Base-by-base conservation (phyloP, 2,797 vertebrate species). In the Crypturellus tataupa region DNA sequence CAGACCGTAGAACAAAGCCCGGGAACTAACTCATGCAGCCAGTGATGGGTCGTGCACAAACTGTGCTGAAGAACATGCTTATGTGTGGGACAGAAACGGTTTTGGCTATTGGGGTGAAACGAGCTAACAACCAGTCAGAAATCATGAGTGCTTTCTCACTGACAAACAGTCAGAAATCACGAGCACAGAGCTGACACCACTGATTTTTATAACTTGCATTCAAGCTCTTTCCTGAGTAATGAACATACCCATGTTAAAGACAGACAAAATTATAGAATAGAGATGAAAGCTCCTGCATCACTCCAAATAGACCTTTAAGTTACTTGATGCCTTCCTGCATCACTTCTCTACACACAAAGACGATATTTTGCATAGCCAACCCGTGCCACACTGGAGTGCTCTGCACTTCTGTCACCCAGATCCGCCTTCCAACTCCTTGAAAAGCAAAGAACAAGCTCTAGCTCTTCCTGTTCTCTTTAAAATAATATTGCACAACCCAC, bases 401-500 rank as follows among this genome's bases (percentile, higher is more conserved):
- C 6, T 2, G 47, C 37, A 15, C 37, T 85, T 63, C 71, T 87
- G n/a, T 33, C n/a, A 51, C 20, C 47, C 8, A 25, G 8, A 8
- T 79, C 51, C 80, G 64, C 77, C 37, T 64, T 42, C 4, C 11
- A 78, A 88, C 58, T 81, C 86, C 79, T 40, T 27, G 31, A 65
- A 81, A 73, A 89, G 8, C 55, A 86, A 60, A 64, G 86, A 76
- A 53, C 25, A 65, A 78, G 59, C 83, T 14, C 23, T 37, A 20
- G 31, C 64, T 94, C 73, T 85, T 71, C 71, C 68, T 80, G 49
- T 80, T 83, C 47, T 85, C 71, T 80, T 73, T 76, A 79, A 72
- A 89, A 35, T 27, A 72, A n/a, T 18, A 37, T 89, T 86, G 59
- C 89, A 81, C 87, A 93, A 89, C 59, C 51, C 80, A 42, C 87